Conservation (phyloP, 2,888 invertebrate genomes). For the Steinernema hermaphroditum region DNA sequence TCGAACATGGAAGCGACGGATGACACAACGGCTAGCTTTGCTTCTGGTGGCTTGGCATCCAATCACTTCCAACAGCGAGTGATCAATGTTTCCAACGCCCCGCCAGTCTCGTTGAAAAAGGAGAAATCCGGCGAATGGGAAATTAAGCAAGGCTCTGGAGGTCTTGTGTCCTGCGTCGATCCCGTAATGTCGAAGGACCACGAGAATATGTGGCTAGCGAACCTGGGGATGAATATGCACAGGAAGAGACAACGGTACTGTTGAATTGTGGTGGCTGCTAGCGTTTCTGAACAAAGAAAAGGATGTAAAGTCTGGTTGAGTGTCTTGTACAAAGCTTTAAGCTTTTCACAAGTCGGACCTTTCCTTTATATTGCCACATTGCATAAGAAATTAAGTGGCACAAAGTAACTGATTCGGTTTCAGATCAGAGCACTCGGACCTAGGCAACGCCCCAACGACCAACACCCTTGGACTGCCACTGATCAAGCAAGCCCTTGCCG, state of each 20-base stretch:
- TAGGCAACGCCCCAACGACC: constrained; percentile 55
- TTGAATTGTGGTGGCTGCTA: neutral
- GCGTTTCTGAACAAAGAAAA: neutral
- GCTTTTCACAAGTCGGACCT: too few species aligned
- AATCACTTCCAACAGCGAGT: constrained; percentile 65
- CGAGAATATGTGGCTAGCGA: constrained; percentile 66
- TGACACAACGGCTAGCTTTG: constrained; percentile 36
- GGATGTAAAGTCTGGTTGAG: too few species aligned
- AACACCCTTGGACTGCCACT: constrained; percentile 65
- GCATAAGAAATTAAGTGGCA: too few species aligned
- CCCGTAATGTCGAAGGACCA: constrained; percentile 65
- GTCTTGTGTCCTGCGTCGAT: constrained; percentile 66
- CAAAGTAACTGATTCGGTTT: too few species aligned
- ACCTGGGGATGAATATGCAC: constrained; percentile 64
- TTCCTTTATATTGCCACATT: too few species aligned
- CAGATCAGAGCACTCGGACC: constrained; percentile 5
- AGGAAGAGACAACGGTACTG: constrained; percentile 40
- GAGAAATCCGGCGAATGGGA: constrained; percentile 64
- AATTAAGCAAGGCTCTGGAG: constrained; percentile 64
- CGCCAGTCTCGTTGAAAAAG: constrained; percentile 64
- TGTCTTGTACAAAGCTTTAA: too few species aligned
- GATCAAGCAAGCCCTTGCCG: constrained; percentile 63
- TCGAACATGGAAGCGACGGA: constrained; percentile 38
- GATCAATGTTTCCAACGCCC: constrained; percentile 67
- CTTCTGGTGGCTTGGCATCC: constrained; percentile 54